phyloP scores from a whole-genome alignment of 2,888 invertebrate species.

The Synanthedon tipuliformis region DNA sequence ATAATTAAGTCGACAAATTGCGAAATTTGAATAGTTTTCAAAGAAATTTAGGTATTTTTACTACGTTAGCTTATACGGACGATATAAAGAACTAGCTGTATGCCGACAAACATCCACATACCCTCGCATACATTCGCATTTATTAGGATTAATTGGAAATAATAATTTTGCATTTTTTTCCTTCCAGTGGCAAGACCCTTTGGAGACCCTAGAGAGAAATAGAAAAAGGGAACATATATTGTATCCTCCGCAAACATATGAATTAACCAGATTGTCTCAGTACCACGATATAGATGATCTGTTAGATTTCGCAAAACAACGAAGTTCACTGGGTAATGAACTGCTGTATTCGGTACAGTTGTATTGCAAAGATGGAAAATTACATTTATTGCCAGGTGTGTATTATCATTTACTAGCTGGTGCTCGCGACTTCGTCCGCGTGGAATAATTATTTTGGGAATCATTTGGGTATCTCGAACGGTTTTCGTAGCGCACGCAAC shows the following conservation, averaged over 20 bases:
- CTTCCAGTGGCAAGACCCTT: conserved; percentile 76
- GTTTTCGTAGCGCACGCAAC: too few relatives aligned
- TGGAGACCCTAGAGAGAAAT: conserved; percentile 52
- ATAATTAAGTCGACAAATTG: too few relatives aligned
- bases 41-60: too few relatives aligned
- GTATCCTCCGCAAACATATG: conserved; percentile 83
- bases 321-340: conserved; percentile 66
- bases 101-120: background rate
- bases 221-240: conserved; percentile 54
- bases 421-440: too few relatives aligned
- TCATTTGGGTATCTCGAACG: too few relatives aligned
- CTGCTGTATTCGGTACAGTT: conserved; percentile 65
- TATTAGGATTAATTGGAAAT: background rate
- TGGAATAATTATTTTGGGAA: too few relatives aligned
- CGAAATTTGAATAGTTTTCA: too few relatives aligned
- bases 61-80: background rate
- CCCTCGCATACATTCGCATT: background rate
- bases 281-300: conserved; percentile 70
- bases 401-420: too few relatives aligned
- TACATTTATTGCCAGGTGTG: conserved; percentile 73
- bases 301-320: conserved; percentile 66
- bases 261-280: conserved; percentile 73
- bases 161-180: background rate
- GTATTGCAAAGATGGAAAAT: conserved; percentile 68
- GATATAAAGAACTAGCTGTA: background rate